Conservation (phyloP, 2,797 vertebrate species). For the Urophycis tenuis region DNA sequence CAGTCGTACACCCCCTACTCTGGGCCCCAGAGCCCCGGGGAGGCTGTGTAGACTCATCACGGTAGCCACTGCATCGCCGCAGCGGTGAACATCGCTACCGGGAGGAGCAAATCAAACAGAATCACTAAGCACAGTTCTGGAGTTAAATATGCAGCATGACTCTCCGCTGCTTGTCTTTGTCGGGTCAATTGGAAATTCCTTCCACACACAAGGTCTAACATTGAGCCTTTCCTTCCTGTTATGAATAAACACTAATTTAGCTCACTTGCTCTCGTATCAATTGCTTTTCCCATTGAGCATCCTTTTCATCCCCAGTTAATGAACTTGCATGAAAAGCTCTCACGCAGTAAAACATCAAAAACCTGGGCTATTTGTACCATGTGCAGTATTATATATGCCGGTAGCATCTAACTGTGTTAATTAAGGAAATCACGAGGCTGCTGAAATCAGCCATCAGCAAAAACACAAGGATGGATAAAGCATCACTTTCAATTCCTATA, state of each 20-base stretch:
- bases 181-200: conserved; percentile 24
- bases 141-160: conserved; percentile 28
- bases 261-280: neutral
- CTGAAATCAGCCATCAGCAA: neutral
- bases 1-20: conserved; percentile 19
- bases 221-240: neutral
- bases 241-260: neutral
- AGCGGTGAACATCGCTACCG: neutral
- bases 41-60: conserved; percentile 34
- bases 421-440: neutral
- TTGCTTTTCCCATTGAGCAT: neutral
- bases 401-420: neutral
- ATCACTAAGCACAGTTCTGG: conserved; percentile 10
- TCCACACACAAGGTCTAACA: neutral
- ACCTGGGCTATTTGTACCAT: too few relatives aligned
- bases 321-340: neutral
- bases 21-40: conserved; percentile 22
- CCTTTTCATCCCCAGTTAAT: neutral
- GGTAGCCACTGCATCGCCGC: neutral
- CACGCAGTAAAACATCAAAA: too few relatives aligned
- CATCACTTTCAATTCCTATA: neutral
- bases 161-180: conserved; percentile 21
- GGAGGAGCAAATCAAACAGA: conserved; percentile 25
- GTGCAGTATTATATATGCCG: too few relatives aligned
- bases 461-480: neutral